Conservation (phyloP, 2,113 vertebrate species). For the Dryoscopus gambensis region DNA sequence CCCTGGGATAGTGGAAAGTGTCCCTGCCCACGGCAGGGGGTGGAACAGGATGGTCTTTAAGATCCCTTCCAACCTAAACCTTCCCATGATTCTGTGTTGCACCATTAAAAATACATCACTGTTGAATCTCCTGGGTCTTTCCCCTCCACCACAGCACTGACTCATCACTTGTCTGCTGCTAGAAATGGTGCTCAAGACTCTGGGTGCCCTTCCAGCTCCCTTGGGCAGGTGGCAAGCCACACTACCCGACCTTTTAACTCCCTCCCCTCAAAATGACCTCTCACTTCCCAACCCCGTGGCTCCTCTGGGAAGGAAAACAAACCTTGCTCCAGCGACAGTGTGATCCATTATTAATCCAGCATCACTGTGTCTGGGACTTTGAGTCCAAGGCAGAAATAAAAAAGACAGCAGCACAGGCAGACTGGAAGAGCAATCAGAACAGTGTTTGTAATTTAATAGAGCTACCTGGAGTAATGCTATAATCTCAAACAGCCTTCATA, state of each 20-base stretch:
- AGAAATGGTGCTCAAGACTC: not conserved
- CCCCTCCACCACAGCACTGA: not conserved
- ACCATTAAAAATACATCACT: not conserved
- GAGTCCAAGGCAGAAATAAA: conserved; percentile 37
- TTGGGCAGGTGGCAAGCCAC: not conserved
- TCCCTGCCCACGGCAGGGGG: not conserved
- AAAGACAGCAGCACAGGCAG: conserved; percentile 13
- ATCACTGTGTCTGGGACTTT: not conserved
- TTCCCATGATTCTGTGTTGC: not conserved
- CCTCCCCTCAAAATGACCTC: not conserved
- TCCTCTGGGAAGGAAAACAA: not conserved
- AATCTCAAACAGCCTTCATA: conserved; percentile 9
- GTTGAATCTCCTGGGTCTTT: not conserved
- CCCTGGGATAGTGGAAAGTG: accelerated
- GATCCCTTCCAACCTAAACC: not conserved
- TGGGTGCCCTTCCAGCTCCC: not conserved
- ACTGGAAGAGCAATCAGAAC: not conserved
- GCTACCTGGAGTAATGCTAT: conserved; percentile 14
- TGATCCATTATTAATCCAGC: conserved; percentile 45
- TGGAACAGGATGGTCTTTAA: not conserved
- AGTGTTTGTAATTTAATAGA: conserved; percentile 28
- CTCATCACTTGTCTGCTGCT: not conserved
- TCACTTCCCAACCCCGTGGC: not conserved
- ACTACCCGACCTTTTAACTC: not conserved
- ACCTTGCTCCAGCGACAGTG: not conserved